These are phyloP conservation scores for Sander lucioperca DNA, from an alignment of 2,113 vertebrate genomes.

Conservation along the genomic window DNA sequence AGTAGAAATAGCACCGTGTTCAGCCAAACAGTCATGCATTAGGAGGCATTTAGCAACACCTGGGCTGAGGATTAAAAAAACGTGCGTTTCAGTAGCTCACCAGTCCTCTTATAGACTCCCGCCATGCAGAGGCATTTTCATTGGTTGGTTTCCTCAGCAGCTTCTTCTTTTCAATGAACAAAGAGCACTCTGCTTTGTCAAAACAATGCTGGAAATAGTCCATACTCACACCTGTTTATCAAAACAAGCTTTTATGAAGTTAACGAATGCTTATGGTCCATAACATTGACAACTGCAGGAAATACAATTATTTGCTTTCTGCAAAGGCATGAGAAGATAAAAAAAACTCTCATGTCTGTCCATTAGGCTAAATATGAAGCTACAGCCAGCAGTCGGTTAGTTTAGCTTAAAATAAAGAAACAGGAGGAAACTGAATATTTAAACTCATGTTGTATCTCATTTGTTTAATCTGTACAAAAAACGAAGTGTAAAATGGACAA, in stretches of 20 bases:
- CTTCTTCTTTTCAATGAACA: slow-evolving; percentile 1
- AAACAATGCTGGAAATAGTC: slow-evolving; percentile 1
- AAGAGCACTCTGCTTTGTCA: background rate
- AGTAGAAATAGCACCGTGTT: slow-evolving; percentile 59
- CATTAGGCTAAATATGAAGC: background rate
- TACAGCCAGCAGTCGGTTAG: background rate
- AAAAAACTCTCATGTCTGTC: background rate
- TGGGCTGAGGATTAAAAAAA: slow-evolving; percentile 72
- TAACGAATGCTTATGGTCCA: background rate
- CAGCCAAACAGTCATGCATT: slow-evolving; percentile 43
- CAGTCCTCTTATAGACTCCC: slow-evolving; percentile 12
- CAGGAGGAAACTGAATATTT: background rate
- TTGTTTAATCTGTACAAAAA: background rate
- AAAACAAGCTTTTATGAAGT: slow-evolving; percentile 1
- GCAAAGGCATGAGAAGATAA: background rate
- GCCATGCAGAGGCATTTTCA: background rate
- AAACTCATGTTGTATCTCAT: background rate
- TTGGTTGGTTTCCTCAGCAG: background rate
- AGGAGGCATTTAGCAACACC: slow-evolving; percentile 54
- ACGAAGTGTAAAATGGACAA: background rate
- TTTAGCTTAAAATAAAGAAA: background rate
- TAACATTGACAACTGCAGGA: background rate
- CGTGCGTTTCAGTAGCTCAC: slow-evolving; percentile 57
- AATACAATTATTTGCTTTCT: background rate
- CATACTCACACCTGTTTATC: background rate